A percentile compares a stretch with the other conserved stretches of the same genome.
phyloP scores from a whole-genome alignment of 1,140 invertebrate genomes.

The Armadillidium nasatum region DNA sequence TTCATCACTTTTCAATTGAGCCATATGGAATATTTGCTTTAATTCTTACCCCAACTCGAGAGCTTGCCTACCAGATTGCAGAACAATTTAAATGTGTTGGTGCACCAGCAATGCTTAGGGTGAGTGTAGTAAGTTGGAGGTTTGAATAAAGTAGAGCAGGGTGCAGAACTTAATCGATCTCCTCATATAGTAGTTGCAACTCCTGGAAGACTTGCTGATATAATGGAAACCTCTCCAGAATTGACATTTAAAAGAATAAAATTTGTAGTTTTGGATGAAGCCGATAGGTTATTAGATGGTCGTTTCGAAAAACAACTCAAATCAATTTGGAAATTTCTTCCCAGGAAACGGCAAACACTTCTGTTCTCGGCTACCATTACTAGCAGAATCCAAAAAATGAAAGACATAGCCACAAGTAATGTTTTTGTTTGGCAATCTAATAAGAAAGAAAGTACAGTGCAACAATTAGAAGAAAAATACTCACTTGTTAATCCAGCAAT shows the following conservation, averaged over 20 bases:
- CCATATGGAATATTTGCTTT: constrained; percentile 92
- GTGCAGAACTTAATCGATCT: constrained; percentile 72
- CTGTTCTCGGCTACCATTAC: constrained; percentile 96
- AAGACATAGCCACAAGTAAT: constrained; percentile 60
- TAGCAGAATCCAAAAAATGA: constrained; percentile 54
- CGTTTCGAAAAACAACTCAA: constrained; percentile 54
- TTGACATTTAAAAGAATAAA: constrained; percentile 69
- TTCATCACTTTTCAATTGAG: constrained; percentile 84
- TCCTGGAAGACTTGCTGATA: constrained; percentile 80
- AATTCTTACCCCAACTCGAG: constrained; percentile 92
- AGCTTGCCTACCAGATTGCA: constrained; percentile 83
- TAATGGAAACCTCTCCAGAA: constrained; percentile 67
- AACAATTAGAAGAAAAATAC: background rate
- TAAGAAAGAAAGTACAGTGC: background rate
- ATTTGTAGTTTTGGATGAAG: constrained; percentile 88
- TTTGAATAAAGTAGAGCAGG: constrained; percentile 87
- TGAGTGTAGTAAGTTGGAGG: constrained; percentile 77
- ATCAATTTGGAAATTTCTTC: constrained; percentile 74
- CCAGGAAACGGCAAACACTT: constrained; percentile 74
- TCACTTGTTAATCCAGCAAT: background rate
- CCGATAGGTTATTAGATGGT: constrained; percentile 66
- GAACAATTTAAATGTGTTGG: constrained; percentile 74
- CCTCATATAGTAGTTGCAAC: constrained; percentile 94
- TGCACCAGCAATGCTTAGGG: constrained; percentile 33
- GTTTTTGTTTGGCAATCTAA: constrained; percentile 31